phyloP scores from a whole-genome alignment of 2,888 invertebrate species.

The Dryocosmus kuriphilus region DNA sequence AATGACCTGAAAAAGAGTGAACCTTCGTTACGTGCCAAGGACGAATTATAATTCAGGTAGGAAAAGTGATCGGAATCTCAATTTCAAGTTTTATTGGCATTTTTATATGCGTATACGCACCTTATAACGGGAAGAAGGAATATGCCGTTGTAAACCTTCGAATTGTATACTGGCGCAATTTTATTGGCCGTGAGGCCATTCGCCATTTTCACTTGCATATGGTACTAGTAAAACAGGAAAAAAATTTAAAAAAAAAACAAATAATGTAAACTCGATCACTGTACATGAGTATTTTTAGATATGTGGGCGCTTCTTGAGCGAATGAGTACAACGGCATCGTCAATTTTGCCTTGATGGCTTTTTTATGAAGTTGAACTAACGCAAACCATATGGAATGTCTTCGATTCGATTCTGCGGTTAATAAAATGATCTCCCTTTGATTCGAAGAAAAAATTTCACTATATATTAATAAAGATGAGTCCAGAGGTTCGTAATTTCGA shows the following conservation, averaged over 20 bases:
- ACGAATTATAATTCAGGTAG: slow-evolving; percentile 11
- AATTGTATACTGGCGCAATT: background rate
- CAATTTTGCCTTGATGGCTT: slow-evolving; percentile 32
- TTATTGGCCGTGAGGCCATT: background rate
- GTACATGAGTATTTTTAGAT: slow-evolving; percentile 8
- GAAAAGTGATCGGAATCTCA: background rate
- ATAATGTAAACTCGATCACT: slow-evolving; percentile 11
- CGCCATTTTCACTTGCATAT: slow-evolving; percentile 12
- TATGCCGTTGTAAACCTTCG: slow-evolving; percentile 1
- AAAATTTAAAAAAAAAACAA: background rate
- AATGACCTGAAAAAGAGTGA: slow-evolving; percentile 25
- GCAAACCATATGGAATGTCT: slow-evolving; percentile 11
- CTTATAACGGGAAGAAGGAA: no score
- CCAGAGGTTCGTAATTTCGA: background rate
- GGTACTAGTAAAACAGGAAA: background rate
- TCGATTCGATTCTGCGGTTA: background rate
- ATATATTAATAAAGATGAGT: no score
- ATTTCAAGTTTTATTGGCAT: background rate
- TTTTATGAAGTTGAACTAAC: slow-evolving; percentile 9
- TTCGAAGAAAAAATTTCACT: background rate
- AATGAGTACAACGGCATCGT: slow-evolving; percentile 32
- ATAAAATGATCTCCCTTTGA: background rate
- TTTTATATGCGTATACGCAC: background rate
- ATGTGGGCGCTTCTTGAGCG: slow-evolving; percentile 4
- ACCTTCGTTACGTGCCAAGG: background rate